Percentiles rank a stretch among this genome's conserved stretches.
phyloP scores from a whole-genome alignment of 2,113 vertebrate genomes.

The Rhynchopsitta pachyrhyncha region DNA sequence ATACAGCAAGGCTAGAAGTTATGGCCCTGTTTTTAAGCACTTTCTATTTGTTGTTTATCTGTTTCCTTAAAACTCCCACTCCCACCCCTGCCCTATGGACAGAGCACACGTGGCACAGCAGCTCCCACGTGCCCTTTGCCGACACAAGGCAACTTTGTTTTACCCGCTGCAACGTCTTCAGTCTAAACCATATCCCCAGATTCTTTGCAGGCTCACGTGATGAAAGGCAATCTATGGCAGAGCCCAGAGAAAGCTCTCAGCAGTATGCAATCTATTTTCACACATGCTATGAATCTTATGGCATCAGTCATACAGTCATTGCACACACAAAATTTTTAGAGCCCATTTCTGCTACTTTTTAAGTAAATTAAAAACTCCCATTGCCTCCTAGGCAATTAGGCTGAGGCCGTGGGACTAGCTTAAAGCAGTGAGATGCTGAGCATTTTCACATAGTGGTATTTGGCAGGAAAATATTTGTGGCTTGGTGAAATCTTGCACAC shows the following conservation, averaged over 20 bases:
- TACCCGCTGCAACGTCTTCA: neutral
- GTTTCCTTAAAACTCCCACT: constrained; percentile 65
- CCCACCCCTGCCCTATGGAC: constrained; percentile 10
- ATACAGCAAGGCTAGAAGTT: neutral
- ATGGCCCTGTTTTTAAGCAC: neutral
- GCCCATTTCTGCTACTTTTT: neutral
- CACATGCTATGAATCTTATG: neutral
- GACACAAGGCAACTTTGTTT: constrained; percentile 53
- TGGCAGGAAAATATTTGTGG: constrained; percentile 36
- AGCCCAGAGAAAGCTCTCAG: neutral
- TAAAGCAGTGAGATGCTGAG: rapidly evolving
- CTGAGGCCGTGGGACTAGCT: neutral
- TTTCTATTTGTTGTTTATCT: constrained; percentile 39
- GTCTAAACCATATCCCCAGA: neutral
- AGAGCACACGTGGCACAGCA: neutral
- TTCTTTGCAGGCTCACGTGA: neutral
- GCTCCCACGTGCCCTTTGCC: constrained; percentile 55
- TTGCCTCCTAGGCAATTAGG: constrained; percentile 18
- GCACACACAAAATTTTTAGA: neutral
- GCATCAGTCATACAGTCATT: neutral
- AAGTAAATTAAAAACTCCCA: constrained; percentile 17
- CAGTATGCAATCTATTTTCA: neutral
- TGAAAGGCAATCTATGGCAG: neutral
- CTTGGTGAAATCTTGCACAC: neutral
- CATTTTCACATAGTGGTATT: neutral